Conservation (phyloP, 1,140 invertebrate species). For the Monochamus saltuarius region DNA sequence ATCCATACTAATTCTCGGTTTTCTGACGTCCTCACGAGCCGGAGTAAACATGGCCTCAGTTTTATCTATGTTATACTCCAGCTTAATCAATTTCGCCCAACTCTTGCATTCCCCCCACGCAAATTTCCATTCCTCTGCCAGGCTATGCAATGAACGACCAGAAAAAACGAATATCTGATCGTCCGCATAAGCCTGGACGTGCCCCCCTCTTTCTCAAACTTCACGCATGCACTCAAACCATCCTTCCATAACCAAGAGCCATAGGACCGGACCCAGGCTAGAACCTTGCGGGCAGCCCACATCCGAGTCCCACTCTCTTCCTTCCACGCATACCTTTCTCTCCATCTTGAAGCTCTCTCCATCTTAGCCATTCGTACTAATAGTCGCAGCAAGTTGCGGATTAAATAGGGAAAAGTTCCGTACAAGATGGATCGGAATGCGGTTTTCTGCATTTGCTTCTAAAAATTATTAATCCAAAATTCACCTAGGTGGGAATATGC, state of each 20-base stretch:
- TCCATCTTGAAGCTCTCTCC: no score
- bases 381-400: no score
- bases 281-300: conserved; percentile 34
- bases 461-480: no score
- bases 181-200: conserved; percentile 17
- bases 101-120: conserved; percentile 10
- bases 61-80: conserved; percentile 23
- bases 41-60: conserved; percentile 20
- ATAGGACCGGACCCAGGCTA: conserved; percentile 23
- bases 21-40: no score
- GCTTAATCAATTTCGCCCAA: conserved; percentile 3
- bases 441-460: no score
- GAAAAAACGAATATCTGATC: conserved; percentile 15
- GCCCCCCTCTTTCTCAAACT: conserved; percentile 5
- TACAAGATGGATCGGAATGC: no score
- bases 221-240: conserved; percentile 7
- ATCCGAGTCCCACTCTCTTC: not conserved
- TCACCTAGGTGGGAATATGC: no score
- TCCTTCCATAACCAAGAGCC: conserved; percentile 28
- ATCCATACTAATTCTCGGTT: no score
- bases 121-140: conserved; percentile 9
- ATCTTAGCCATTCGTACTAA: no score
- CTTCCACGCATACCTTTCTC: no score
- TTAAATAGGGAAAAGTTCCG: no score
- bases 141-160: conserved; percentile 2